Evolutionary conservation across 23 tunicate species (phyloP), one percentile per base, ranked within the genome.

Genomic region (Oikopleura albicans): DNA sequence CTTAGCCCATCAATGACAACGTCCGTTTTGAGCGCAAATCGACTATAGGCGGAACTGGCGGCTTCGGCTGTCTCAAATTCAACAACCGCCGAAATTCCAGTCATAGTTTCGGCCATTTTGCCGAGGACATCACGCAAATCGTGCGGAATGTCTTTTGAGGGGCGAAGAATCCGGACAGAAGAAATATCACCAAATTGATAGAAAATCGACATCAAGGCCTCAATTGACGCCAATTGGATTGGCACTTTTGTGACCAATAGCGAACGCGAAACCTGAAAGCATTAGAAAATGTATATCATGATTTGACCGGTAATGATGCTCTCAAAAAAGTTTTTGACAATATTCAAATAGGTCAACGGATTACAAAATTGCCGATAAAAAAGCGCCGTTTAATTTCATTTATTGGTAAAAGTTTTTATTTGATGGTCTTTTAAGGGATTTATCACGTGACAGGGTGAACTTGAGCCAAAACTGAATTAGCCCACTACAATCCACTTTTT

Each of bases 41-140:
- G 79, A 71, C 4, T 16, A 29, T 71, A 71, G 33, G 79, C 79
- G 4, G 4, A 22, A 4, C 34, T 29, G 79, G 79, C 79, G 79
- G 34, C 79, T 31, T 71, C 79, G 2, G 79, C 34, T 16, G 79
- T 71, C 79, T 71, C 79, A 29, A 71, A 71, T 31, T 71, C 79
- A 37, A 71, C 79, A 29, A 71, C 79, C 27, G 79, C 79, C 31
- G 79, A 71, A 29, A 71, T 71, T 71, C 79, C 79, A 71, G 79
- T 2, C 27, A 71, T 29, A 29, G 27, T 16, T 37, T 71, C 79
- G 79, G 31, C 35, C 79, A 29, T 12, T 29, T 71, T 71, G 27
- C 79, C 79, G 22, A 49, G 63, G 63, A 49, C 22, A 49, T 49
- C 63, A 49, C 63, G 63, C 63, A 49, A 49, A 49, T 49, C 63